Percentiles rank a stretch among this genome's conserved stretches.
Evolutionary conservation across 2,797 vertebrate species (phyloP).

Genomic region (Enoplosus armatus): DNA sequence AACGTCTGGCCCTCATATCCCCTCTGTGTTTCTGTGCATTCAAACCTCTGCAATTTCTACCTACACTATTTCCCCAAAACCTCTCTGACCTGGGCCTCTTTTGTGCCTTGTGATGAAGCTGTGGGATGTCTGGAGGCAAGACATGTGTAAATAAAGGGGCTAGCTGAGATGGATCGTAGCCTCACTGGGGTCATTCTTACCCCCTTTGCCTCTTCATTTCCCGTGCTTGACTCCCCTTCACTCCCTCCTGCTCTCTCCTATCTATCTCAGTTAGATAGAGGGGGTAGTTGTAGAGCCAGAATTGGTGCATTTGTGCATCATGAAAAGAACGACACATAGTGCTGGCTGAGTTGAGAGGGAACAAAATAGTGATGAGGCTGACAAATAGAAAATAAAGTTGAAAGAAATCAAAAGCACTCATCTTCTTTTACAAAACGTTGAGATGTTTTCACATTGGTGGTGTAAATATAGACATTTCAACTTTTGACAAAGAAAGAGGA

Average conservation of each 20-base stretch:
- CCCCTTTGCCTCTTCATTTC: slow-evolving; percentile 59
- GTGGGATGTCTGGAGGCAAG: slow-evolving; percentile 39
- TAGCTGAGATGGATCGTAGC: slow-evolving; percentile 43
- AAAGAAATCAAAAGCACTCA: slow-evolving; percentile 44
- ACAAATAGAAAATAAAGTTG: slow-evolving; percentile 47
- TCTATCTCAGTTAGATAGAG: slow-evolving; percentile 43
- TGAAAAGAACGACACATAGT: slow-evolving; percentile 29
- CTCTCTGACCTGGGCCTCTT: slow-evolving; percentile 22
- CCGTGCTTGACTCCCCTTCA: slow-evolving; percentile 21
- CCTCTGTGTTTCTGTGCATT: slow-evolving; percentile 36
- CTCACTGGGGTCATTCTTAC: slow-evolving; percentile 37
- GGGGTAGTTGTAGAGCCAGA: slow-evolving; percentile 25
- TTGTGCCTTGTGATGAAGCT: slow-evolving; percentile 42
- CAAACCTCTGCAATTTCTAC: slow-evolving; percentile 27
- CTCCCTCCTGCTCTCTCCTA: slow-evolving; percentile 21
- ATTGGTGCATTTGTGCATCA: slow-evolving; percentile 43
- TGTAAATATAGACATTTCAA: slow-evolving; percentile 50
- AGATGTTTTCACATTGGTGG: slow-evolving; percentile 29
- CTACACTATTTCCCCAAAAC: not conserved
- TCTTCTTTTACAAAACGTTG: slow-evolving; percentile 29
- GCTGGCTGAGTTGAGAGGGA: slow-evolving; percentile 21
- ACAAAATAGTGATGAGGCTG: slow-evolving; percentile 26
- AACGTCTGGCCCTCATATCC: not conserved
- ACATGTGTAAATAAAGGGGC: slow-evolving; percentile 56
- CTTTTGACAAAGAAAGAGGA: slow-evolving; percentile 19